These are phyloP conservation scores for Vanessa atalanta DNA, from an alignment of 1,140 invertebrate species.

Conservation along the genomic window DNA sequence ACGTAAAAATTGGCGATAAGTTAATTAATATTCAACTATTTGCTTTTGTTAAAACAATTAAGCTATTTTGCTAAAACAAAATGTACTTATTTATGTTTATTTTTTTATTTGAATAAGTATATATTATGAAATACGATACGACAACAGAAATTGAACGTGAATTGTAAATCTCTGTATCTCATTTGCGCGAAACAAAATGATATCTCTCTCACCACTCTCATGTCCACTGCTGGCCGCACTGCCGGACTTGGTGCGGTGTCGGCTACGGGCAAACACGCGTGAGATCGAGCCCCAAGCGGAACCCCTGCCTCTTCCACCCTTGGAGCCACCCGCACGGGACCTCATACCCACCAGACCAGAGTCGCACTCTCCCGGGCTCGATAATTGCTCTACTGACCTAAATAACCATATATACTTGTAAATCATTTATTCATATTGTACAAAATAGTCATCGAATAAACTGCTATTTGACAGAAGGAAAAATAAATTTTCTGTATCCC, in stretches of 20 bases:
- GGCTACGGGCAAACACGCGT: conserved; percentile 91
- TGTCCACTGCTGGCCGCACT: conserved; percentile 69
- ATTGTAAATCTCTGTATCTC: no score
- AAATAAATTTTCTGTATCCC: background rate
- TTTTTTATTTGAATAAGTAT: no score
- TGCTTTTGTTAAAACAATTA: no score
- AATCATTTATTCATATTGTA: background rate
- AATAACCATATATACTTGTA: background rate
- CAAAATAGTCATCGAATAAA: background rate
- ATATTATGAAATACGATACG: no score
- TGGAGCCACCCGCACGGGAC: conserved; percentile 60
- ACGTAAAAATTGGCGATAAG: no score
- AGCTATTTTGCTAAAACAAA: no score
- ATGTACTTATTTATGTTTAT: no score
- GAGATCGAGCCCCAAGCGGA: conserved; percentile 91
- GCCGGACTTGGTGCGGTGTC: conserved; percentile 87
- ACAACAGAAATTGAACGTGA: no score
- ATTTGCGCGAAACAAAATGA: no score
- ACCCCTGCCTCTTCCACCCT: conserved; percentile 81
- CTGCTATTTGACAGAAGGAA: no score
- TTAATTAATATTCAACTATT: no score
- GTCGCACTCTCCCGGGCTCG: conserved; percentile 83
- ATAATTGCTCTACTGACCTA: conserved; percentile 89
- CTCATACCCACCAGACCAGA: conserved; percentile 67
- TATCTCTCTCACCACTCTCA: conserved; percentile 62